phyloP scores from a whole-genome alignment of 2,888 invertebrate species.

The Timema cristinae region DNA sequence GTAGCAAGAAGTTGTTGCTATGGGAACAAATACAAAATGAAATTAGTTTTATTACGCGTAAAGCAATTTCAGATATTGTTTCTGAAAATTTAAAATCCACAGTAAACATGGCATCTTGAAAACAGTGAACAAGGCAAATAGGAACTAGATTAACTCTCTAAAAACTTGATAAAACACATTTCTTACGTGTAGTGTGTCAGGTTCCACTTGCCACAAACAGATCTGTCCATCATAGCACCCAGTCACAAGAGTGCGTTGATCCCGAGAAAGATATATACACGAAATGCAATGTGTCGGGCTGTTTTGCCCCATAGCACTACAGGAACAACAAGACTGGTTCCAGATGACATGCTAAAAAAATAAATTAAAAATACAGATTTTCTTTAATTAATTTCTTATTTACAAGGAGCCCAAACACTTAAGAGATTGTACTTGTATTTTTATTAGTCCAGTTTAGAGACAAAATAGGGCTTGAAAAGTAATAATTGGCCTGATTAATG shows the following conservation, averaged over 20 bases:
- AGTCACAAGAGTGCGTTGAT: slow-evolving; percentile 89
- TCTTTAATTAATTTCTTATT: not conserved
- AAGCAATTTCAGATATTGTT: too few relatives aligned
- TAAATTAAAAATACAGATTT: not conserved
- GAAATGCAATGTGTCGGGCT: slow-evolving; percentile 97
- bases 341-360: slow-evolving; percentile 57
- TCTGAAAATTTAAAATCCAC: too few relatives aligned
- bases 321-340: slow-evolving; percentile 90
- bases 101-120: too few relatives aligned
- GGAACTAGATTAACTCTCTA: not conserved
- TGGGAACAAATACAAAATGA: too few relatives aligned
- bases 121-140: too few relatives aligned
- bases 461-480: too few relatives aligned
- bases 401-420: not conserved
- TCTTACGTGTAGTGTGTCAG: slow-evolving; percentile 65
- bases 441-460: too few relatives aligned
- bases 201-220: slow-evolving; percentile 89
- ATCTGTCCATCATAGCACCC: slow-evolving; percentile 99
- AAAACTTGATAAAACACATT: slow-evolving; percentile 1
- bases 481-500: too few relatives aligned
- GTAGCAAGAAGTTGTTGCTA: too few relatives aligned
- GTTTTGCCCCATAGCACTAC: slow-evolving; percentile 96
- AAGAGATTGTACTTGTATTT: too few relatives aligned
- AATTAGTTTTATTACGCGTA: too few relatives aligned
- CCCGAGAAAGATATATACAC: slow-evolving; percentile 84